phyloP scores from a whole-genome alignment of 2,797 vertebrate species.

The Pantherophis alleghaniensis region DNA sequence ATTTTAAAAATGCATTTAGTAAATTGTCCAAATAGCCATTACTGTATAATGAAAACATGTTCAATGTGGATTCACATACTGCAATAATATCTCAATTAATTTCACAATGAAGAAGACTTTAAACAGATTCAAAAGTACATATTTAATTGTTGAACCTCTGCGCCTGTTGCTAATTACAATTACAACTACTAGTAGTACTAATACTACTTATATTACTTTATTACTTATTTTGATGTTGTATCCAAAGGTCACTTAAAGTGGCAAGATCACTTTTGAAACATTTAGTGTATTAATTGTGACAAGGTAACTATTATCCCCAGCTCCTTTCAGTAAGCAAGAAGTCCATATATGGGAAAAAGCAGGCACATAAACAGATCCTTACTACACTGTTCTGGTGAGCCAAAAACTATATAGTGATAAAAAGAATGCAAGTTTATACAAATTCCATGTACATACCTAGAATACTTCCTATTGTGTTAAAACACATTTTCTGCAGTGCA shows the following conservation, averaged over 20 bases:
- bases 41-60: neutral
- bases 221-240: neutral
- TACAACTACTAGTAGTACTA: neutral
- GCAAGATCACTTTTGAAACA: neutral
- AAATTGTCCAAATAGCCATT: neutral
- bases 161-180: neutral
- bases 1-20: neutral
- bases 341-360: neutral
- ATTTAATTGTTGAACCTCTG: neutral
- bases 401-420: neutral
- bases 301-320: neutral
- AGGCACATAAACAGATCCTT: neutral
- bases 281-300: neutral
- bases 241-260: neutral
- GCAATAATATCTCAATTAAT: neutral
- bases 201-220: neutral
- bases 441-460: neutral
- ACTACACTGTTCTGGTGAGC: neutral
- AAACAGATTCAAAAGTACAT: neutral
- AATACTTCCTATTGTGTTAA: neutral
- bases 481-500: neutral
- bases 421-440: neutral
- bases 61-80: neutral
- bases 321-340: neutral
- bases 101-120: neutral